Base-by-base conservation (phyloP, 1,140 invertebrate genomes). In the Octopus bimaculoides region DNA sequence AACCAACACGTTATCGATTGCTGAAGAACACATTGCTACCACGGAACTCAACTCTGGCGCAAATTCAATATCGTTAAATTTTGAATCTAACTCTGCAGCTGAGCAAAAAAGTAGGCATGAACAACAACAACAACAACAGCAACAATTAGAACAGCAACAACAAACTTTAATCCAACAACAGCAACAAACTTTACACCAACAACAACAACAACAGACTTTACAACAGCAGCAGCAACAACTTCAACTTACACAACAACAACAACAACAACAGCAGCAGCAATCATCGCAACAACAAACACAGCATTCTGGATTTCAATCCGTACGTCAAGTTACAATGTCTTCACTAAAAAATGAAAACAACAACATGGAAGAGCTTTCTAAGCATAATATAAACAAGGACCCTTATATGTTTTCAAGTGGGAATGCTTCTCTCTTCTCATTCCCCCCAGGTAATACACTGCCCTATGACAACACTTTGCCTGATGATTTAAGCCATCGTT, bases 331-430 rank as follows among this genome's bases (percentile, higher is more conserved):
- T 6, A n/a, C 66, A 5, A n/a, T 20, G 5, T 71, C 66, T 71
- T 9, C 56, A 61, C 9, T 61, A 9, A 71, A 71, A 20, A 12
- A 9, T 14, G 66, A 71, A 71, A 71, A 71, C 3, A 20, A 66
- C n/a, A 66, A 66, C n/a, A 66, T 12, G 12, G n/a, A 14, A 14
- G 61, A 66, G n/a, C n/a, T 66, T 12, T 66, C 61, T 14, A 66
- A 66, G n/a, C 61, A 66, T 12, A n/a, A 66, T 14, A 66, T 66
- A 66, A 66, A 41, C 26, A 41, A 66, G 61, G 61, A 66, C n/a
- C 61, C 61, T 66, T 66, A 66, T 66, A 66, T 66, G 61, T 66
- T n/a, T n/a, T 66, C 41, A 79, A 52, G 54, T 52, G 17, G 20
- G 20, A 17, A 77, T 77, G 55, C 75, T 26, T 71, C 20, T 41